phyloP scores from a whole-genome alignment of 1,140 invertebrate species.

The Drosophila erecta region DNA sequence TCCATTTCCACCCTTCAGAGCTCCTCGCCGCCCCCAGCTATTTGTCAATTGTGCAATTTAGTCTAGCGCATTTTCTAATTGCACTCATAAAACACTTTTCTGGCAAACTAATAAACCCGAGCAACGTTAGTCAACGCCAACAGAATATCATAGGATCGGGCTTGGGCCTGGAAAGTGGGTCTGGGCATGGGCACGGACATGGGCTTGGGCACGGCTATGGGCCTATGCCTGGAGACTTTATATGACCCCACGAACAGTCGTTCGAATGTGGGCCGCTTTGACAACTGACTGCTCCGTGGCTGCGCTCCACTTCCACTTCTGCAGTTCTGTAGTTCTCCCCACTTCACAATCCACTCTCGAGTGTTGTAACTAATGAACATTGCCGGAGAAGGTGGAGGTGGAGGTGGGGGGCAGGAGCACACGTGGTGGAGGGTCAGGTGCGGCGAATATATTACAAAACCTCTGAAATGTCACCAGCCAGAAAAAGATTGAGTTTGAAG shows the following conservation, averaged over 20 bases:
- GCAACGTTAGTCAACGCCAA: slow-evolving; percentile 62
- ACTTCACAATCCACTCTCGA: slow-evolving; percentile 66
- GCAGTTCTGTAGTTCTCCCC: slow-evolving; percentile 1
- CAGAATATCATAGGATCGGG: slow-evolving; percentile 21
- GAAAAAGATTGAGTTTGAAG: slow-evolving; percentile 10
- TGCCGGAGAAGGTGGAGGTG: neutral
- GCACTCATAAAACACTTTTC: slow-evolving; percentile 79
- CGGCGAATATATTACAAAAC: slow-evolving; percentile 28
- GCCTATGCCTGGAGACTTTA: slow-evolving; percentile 41
- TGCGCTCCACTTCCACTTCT: slow-evolving; percentile 22
- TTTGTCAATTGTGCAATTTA: slow-evolving; percentile 80
- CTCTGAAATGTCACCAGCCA: slow-evolving; percentile 25
- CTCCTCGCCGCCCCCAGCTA: slow-evolving; percentile 20
- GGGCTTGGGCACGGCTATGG: slow-evolving; percentile 1
- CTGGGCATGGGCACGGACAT: slow-evolving; percentile 13
- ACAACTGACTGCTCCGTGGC: slow-evolving; percentile 15
- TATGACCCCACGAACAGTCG: slow-evolving; percentile 37
- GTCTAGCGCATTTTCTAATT: slow-evolving; percentile 78
- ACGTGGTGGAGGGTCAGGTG: slow-evolving; percentile 66
- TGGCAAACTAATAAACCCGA: slow-evolving; percentile 74
- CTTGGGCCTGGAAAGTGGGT: slow-evolving; percentile 16
- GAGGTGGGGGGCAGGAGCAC: slow-evolving; percentile 22
- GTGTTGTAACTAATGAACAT: slow-evolving; percentile 68
- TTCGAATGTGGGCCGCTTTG: slow-evolving; percentile 48
- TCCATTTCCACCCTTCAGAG: neutral